Evolutionary conservation across 2,797 vertebrate species (phyloP), one percentile per base, ranked within the genome.

Genomic region (Chromis chromis): DNA sequence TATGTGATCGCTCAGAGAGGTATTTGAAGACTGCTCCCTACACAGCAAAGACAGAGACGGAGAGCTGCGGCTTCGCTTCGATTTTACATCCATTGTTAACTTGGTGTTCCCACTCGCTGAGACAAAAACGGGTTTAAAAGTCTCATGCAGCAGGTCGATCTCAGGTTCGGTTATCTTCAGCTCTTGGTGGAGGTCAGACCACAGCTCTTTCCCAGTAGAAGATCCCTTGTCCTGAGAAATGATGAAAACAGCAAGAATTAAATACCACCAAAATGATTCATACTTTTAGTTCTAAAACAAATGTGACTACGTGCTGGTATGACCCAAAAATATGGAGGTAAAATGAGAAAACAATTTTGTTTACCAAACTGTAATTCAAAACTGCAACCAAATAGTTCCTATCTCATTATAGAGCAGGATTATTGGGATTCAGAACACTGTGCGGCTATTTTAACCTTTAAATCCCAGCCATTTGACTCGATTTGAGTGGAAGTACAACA

Each of bases 151-250:
- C 48, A 79, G 64, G 46, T 96, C 94, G 31, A 95, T 94, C 83
- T 97, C 96, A 44, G 96, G 93, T 86, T 97, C 96, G 0, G 95
- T 94, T 73, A 97, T 97, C 91, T 95, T 97, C 78, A 98, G 90
- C 76, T 98, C 96, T 50, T 95, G 95, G 66, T 96, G 94, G 83
- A 95, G 91, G 70, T 96, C 94, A 7, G 94, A 86, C 96, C 95
- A 96, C 22, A 91, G 64, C 0, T 94, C 89, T 53, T 92, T 91
- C 49, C 52, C 67, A 17, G 59, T 24, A 50, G 77, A 73, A 28
- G 74, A 66, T 71, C 16, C 40, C 36, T 64, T 78, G 44, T 87
- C 85, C 92, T 94, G 73, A 36, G 39, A 70, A 72, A 57, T 4
- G 27, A 72, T 39, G 13, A 44, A 52, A 33, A 55, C 5, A 64